Conservation (phyloP, 2,113 vertebrate genomes). For the Poicephalus meyeri region DNA sequence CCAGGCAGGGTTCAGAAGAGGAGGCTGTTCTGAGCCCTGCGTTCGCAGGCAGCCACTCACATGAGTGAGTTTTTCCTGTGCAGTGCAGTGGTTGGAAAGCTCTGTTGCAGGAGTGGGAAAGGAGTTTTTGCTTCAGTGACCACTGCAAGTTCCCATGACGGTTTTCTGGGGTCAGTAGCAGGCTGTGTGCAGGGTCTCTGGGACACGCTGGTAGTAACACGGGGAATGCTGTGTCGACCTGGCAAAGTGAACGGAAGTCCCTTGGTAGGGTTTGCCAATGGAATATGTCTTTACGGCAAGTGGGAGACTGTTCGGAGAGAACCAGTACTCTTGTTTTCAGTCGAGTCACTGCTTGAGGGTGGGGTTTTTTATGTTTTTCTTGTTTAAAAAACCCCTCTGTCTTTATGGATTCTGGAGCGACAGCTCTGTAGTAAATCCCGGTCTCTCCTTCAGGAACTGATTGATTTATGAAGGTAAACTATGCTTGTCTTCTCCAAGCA, state of each 20-base stretch:
- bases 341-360: not conserved
- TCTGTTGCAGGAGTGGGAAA: not conserved
- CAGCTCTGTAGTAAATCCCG: constrained; percentile 14
- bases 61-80: not conserved
- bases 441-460: constrained; percentile 31
- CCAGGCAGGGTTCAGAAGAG: not conserved
- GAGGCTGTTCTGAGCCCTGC: not conserved
- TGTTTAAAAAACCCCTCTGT: not conserved
- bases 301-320: not conserved
- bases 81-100: not conserved
- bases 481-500: not conserved
- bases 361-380: not conserved
- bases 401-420: constrained; percentile 17
- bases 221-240: not conserved
- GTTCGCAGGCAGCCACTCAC: not conserved
- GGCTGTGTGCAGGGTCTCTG: not conserved
- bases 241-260: not conserved
- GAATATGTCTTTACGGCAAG: not conserved
- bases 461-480: constrained; percentile 33
- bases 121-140: not conserved
- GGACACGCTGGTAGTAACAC: rapidly evolving
- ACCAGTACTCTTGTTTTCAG: not conserved
- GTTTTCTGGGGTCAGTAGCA: not conserved
- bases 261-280: not conserved
- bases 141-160: not conserved